A percentile compares a stretch with the other conserved stretches of the same genome.
phyloP scores from a whole-genome alignment of 2,888 invertebrate species.

The Tetrapedia diversipes region DNA sequence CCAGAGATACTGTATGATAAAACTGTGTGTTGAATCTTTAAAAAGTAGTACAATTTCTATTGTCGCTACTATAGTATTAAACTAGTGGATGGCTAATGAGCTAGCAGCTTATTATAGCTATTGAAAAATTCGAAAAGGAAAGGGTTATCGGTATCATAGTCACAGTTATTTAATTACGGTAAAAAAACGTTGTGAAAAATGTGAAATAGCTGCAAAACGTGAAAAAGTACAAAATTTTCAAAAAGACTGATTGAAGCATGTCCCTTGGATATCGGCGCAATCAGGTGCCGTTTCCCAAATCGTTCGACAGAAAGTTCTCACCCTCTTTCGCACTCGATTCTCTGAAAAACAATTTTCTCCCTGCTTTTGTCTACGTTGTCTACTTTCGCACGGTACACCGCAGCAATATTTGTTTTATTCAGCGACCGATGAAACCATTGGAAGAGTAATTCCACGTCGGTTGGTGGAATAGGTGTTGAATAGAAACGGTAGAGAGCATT shows the following conservation, averaged over 20 bases:
- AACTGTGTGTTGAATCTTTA: too few species aligned
- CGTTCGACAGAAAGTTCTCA: constrained; percentile 1
- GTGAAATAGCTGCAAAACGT: neutral
- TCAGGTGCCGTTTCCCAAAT: constrained; percentile 4
- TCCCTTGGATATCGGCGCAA: neutral
- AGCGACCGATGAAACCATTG: constrained; percentile 38
- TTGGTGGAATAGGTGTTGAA: constrained; percentile 51
- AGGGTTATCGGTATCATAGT: too few species aligned
- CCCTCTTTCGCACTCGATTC: neutral
- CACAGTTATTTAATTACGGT: too few species aligned
- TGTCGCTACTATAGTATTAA: too few species aligned
- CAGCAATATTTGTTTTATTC: constrained; percentile 51
- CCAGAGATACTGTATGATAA: too few species aligned
- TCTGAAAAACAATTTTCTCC: constrained; percentile 41
- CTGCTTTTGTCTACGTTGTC: constrained; percentile 32
- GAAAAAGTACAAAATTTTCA: neutral
- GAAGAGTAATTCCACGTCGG: constrained; percentile 49
- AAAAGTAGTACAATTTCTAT: too few species aligned
- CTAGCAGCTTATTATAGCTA: too few species aligned
- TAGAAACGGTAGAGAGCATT: constrained; percentile 43
- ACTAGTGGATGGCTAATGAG: too few species aligned
- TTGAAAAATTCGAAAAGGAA: too few species aligned
- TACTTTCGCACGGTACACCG: constrained; percentile 16
- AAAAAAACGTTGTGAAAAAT: too few species aligned
- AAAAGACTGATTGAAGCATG: neutral